These are phyloP conservation scores for Triops longicaudatus DNA, from an alignment of 1,140 invertebrate species.

Conservation along the genomic window DNA sequence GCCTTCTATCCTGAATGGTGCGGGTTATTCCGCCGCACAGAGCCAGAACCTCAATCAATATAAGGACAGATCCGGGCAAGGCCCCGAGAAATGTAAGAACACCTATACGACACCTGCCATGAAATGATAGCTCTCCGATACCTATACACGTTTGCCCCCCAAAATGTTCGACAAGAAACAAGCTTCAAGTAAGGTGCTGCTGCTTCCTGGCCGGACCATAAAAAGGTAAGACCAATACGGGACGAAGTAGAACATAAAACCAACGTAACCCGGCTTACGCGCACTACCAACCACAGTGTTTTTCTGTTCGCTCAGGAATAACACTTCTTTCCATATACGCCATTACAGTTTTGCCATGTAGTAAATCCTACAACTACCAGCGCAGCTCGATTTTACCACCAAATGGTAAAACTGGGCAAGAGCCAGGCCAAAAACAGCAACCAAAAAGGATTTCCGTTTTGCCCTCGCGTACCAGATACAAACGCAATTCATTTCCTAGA, in stretches of 20 bases:
- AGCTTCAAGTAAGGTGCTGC: constrained; percentile 1
- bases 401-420: too few species aligned
- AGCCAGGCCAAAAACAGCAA: too few species aligned
- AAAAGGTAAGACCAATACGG: constrained; percentile 4
- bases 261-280: background rate
- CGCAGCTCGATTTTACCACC: too few species aligned
- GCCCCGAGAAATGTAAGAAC: background rate
- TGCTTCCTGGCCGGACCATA: background rate
- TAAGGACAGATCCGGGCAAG: constrained; percentile 1
- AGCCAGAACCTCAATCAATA: constrained; percentile 10
- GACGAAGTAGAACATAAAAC: background rate
- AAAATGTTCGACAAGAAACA: background rate
- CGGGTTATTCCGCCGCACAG: background rate
- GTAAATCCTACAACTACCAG: background rate
- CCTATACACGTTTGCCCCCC: background rate
- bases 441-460: too few species aligned
- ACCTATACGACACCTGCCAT: constrained; percentile 7
- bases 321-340: background rate
- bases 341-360: background rate
- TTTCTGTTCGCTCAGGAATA: background rate
- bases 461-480: too few species aligned
- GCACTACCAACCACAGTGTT: background rate
- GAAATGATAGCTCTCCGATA: constrained; percentile 8
- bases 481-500: too few species aligned
- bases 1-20: background rate